These are phyloP conservation scores for Crotalus helleri DNA, from an alignment of 2,113 vertebrate genomes.

Conservation along the genomic window DNA sequence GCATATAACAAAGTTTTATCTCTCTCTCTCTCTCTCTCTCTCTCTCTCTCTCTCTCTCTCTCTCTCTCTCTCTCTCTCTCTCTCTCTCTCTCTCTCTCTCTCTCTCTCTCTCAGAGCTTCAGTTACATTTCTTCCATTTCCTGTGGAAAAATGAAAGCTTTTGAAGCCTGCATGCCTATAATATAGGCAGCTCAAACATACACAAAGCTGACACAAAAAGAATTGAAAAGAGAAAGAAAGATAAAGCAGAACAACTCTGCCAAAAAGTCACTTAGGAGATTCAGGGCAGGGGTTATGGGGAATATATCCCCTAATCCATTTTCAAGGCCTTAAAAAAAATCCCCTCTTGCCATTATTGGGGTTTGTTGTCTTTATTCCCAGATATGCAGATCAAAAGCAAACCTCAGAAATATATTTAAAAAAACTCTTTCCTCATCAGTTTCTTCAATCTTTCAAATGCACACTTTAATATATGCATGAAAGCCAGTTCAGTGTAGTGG, in stretches of 20 bases:
- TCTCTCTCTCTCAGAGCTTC: slow-evolving; percentile 46
- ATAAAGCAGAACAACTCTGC: not conserved
- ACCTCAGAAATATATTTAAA: not conserved
- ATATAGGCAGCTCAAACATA: slow-evolving; percentile 11
- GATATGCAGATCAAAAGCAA: slow-evolving; percentile 2
- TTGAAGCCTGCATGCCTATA: slow-evolving; percentile 31
- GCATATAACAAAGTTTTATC: slow-evolving; percentile 73
- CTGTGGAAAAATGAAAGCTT: slow-evolving; percentile 65
- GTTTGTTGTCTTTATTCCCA: not conserved
- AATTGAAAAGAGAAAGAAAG: not conserved
- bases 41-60: slow-evolving; percentile 55
- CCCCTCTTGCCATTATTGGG: not conserved
- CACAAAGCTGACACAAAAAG: slow-evolving; percentile 7
- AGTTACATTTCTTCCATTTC: slow-evolving; percentile 70
- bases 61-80: slow-evolving; percentile 65
- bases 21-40: slow-evolving; percentile 63
- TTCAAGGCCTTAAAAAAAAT: not conserved
- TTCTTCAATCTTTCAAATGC: not conserved
- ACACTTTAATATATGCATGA: not conserved
- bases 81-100: slow-evolving; percentile 62
- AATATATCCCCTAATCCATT: not conserved
- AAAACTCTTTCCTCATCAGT: not conserved
- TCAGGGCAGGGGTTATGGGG: not conserved
- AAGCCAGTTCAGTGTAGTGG: not conserved
- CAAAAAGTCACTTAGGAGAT: not conserved